Conservation (phyloP, 2,113 vertebrate genomes). For the Plotosus lineatus region DNA sequence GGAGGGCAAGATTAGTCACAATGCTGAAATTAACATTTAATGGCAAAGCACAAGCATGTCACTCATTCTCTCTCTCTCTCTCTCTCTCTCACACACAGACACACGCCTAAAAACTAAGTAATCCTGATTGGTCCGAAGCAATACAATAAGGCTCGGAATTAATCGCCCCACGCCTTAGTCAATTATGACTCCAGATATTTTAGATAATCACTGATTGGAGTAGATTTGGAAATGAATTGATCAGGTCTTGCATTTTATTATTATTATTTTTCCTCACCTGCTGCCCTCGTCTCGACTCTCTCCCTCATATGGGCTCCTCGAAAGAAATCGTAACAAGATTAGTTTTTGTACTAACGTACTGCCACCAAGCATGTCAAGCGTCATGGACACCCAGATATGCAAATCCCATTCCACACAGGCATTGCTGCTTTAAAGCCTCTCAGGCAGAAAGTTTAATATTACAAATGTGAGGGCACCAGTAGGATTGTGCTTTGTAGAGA, state of each 20-base stretch:
- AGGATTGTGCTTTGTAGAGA: background rate
- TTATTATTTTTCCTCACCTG: conserved; percentile 82
- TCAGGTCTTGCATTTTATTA: conserved; percentile 32
- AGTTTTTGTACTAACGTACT: conserved; percentile 58
- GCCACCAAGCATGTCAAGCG: conserved; percentile 21
- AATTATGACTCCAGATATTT: conserved; percentile 60
- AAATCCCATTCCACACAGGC: conserved; percentile 24
- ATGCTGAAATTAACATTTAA: background rate
- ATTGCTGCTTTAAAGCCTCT: background rate
- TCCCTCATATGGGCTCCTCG: conserved; percentile 93
- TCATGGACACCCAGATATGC: background rate
- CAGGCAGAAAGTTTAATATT: background rate
- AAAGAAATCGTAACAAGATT: conserved; percentile 81
- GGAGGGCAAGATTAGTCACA: background rate
- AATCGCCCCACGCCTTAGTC: conserved; percentile 44
- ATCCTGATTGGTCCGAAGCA: conserved; percentile 59
- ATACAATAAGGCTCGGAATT: conserved; percentile 57
- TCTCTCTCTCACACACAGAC: conserved; percentile 12
- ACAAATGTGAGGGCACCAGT: background rate
- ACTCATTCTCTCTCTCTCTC: background rate
- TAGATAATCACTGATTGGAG: conserved; percentile 59
- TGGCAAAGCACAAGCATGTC: conserved; percentile 19
- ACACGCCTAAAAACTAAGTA: conserved; percentile 21
- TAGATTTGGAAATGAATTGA: conserved; percentile 55
- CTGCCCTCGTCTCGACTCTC: conserved; percentile 88